Evolutionary conservation across 2,797 vertebrate genomes (phyloP).

Genomic region (Enteromius trimaculatus): DNA sequence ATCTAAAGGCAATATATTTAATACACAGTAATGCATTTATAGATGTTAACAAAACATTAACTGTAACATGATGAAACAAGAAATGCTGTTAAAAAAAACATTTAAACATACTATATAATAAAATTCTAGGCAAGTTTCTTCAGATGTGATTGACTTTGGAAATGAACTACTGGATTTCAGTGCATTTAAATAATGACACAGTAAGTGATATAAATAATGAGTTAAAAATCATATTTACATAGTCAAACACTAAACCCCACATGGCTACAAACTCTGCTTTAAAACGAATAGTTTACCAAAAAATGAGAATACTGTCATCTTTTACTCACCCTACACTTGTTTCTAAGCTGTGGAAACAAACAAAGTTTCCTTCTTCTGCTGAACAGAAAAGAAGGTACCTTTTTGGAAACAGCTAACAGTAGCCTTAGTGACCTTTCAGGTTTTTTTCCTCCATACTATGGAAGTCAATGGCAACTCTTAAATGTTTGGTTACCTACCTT

Average conservation of each 20-base stretch:
- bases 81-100: constrained; percentile 9
- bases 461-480: not conserved
- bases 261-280: not conserved
- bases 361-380: not conserved
- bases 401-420: not conserved
- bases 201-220: not conserved
- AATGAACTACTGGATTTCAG: constrained; percentile 8
- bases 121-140: not conserved
- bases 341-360: not conserved
- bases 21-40: not conserved
- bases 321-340: not conserved
- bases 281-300: not conserved
- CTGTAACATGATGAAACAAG: not conserved
- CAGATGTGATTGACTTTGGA: not conserved
- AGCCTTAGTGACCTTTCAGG: not conserved
- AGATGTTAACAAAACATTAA: not conserved
- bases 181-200: not conserved
- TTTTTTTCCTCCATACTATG: not conserved
- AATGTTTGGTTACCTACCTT: not conserved
- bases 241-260: not conserved
- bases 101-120: constrained; percentile 9
- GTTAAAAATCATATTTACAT: constrained; percentile 28
- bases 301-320: not conserved
- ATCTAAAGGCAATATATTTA: not conserved
- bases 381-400: not conserved